Percentiles rank a stretch among this genome's conserved stretches.
Conservation (phyloP, 1,140 invertebrate species). For the Argopecten irradians region DNA sequence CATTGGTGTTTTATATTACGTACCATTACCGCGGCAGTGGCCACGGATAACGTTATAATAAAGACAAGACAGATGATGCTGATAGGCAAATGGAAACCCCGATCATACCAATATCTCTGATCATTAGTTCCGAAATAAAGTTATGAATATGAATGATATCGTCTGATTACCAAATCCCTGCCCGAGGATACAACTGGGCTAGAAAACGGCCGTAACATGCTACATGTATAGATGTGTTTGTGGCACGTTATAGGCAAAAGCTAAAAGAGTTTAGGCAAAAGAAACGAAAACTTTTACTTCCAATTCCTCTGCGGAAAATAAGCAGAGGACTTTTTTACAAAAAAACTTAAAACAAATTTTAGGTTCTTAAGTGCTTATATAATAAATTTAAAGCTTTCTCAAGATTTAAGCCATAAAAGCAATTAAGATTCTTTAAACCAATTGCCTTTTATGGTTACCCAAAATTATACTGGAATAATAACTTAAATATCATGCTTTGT, state of each 20-base stretch:
- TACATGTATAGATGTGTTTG: background rate
- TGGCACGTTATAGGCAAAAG: background rate
- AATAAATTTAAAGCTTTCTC: no score
- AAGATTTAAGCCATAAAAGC: no score
- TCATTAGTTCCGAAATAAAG: slow-evolving; percentile 18
- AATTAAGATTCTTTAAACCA: no score
- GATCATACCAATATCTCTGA: background rate
- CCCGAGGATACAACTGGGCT: background rate
- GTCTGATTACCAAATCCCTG: slow-evolving; percentile 8
- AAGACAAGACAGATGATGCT: background rate
- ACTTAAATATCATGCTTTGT: no score
- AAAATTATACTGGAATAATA: no score
- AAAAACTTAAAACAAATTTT: no score
- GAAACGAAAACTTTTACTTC: background rate
- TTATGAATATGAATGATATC: slow-evolving; percentile 13
- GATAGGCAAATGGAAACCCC: background rate
- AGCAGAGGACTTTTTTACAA: no score
- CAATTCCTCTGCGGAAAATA: no score
- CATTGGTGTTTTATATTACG: background rate
- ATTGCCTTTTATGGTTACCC: no score
- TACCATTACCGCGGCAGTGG: background rate
- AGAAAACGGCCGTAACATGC: background rate
- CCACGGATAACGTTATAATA: background rate
- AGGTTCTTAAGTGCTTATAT: no score
- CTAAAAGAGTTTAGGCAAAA: background rate